Evolutionary conservation across 1,140 invertebrate species (phyloP).

Genomic region (Sitobion miscanthi): DNA sequence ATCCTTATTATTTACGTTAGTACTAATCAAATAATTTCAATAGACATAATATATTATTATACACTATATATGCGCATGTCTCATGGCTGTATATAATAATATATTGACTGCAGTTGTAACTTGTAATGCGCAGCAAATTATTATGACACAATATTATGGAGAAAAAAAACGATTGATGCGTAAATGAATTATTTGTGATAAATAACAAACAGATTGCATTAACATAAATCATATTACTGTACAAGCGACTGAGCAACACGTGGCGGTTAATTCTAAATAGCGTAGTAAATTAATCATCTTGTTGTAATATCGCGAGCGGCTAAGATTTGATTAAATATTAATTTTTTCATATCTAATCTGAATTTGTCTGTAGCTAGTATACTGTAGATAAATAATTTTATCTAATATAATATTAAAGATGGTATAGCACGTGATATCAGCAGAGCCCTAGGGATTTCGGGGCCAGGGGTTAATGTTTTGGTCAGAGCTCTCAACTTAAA

Average conservation of each 20-base stretch:
- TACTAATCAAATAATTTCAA: background rate
- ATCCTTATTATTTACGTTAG: background rate
- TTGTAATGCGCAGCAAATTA: background rate
- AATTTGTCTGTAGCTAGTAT: background rate
- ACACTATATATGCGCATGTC: background rate
- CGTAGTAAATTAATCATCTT: background rate
- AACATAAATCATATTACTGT: background rate
- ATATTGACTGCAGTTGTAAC: background rate
- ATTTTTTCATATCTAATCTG: background rate
- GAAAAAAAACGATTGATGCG: background rate
- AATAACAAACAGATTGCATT: conserved; percentile 4
- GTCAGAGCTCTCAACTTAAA: too few relatives aligned
- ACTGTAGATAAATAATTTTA: too few relatives aligned
- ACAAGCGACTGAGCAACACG: background rate
- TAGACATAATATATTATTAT: background rate
- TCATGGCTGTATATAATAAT: background rate
- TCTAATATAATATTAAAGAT: background rate
- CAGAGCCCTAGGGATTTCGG: too few relatives aligned
- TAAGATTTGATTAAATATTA: background rate
- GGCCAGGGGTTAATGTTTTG: too few relatives aligned
- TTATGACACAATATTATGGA: background rate
- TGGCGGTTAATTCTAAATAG: background rate
- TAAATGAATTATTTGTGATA: background rate
- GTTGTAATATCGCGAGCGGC: background rate
- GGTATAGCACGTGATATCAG: background rate